Evolutionary conservation across 1,140 invertebrate genomes (phyloP).

Genomic region (Melipona quadrifasciata): DNA sequence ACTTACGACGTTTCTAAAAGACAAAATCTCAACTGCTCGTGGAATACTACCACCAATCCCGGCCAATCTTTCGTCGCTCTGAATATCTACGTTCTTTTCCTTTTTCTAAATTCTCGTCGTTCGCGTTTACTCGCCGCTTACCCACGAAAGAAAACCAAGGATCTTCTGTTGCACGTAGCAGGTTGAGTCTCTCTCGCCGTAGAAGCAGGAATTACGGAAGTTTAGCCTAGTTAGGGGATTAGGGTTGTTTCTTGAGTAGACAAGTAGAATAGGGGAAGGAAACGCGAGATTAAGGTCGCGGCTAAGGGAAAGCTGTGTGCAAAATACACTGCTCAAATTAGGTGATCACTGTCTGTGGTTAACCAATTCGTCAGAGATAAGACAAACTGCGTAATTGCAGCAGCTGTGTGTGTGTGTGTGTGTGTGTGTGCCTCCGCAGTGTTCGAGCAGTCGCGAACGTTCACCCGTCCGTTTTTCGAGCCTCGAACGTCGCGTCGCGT

Average conservation of each 20-base stretch:
- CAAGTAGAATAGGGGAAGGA: constrained; percentile 17
- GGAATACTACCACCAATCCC: too few species aligned
- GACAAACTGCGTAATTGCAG: background rate
- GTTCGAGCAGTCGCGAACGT: too few species aligned
- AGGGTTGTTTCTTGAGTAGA: constrained; percentile 31
- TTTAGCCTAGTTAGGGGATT: constrained; percentile 36
- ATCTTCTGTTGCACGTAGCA: background rate
- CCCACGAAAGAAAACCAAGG: background rate
- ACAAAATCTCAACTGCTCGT: too few species aligned
- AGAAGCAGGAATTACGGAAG: constrained; percentile 8
- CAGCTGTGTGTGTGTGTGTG: too few species aligned
- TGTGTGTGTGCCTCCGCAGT: too few species aligned
- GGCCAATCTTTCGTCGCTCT: too few species aligned
- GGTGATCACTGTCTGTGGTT: constrained; percentile 3
- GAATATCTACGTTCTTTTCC: too few species aligned
- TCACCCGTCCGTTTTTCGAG: too few species aligned
- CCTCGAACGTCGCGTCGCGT: too few species aligned
- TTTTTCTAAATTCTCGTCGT: background rate
- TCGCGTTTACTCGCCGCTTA: background rate
- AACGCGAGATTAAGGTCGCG: constrained; percentile 17
- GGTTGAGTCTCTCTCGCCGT: background rate
- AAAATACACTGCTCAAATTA: constrained; percentile 25
- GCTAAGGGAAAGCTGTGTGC: background rate
- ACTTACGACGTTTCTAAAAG: too few species aligned
- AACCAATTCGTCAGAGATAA: background rate